Evolutionary conservation across 2,113 vertebrate species (phyloP), one percentile per base, ranked within the genome.

Genomic region (Ondatra zibethicus): DNA sequence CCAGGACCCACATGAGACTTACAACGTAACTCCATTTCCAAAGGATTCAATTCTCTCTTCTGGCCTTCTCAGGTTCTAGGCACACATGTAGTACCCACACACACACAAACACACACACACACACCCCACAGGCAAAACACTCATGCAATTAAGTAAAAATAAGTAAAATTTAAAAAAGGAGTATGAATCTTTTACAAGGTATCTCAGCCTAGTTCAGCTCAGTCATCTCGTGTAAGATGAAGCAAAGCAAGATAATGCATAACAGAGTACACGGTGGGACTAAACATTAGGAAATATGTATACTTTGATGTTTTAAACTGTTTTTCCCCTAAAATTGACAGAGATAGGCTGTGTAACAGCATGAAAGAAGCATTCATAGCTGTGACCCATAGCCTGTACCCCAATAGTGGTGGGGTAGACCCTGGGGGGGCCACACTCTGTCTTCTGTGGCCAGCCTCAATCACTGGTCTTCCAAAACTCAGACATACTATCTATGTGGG

Each of bases 401-500:
- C 8, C 5, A 29, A 7, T 1, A 23, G 19, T 5, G 8, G 11
- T 7, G 1, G 63, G 1, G 29, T 42, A 45, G 88, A 21, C 29
- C 3, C 4, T 2, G 25, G 36, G 81, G 81, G 27, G 4, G 33
- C n/a, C 12, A 5, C 13, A 10, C 61, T 92, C 42, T 73, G 33
- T 45, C 55, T 36, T 50, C 12, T 19, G 12, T 47, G 8, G n/a
- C 21, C 36, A 88, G 3, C 14, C 36, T n/a, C 3, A 63, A 12
- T 31, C 8, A 1, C 7, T 14, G 12, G 45, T 47, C 81, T 93
- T n/a, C 10, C 23, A 70, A 65, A 16, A 17, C 36, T 4, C 27
- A 47, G 58, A 47, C 42, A 14, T 2, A 0, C 8, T 29, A 55
- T 47, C 58, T 3, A 2, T 4, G 1, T 29, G 36, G 27, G 25